A percentile compares a stretch with the other conserved stretches of the same genome.
Evolutionary conservation across 2,888 invertebrate genomes (phyloP).

Genomic region (Cephonodes hylas): DNA sequence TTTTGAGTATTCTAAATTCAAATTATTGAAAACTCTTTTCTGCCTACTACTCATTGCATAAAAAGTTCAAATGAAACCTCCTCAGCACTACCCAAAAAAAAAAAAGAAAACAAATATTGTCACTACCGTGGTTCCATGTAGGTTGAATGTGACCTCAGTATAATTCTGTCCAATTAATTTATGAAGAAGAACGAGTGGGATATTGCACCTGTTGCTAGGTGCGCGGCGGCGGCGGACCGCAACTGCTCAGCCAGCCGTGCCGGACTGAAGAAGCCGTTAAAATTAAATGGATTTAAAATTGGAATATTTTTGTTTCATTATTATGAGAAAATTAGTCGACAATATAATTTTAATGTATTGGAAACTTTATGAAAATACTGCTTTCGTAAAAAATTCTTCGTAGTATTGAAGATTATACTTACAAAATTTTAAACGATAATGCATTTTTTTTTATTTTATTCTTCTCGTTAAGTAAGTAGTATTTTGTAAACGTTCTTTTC

Average conservation of each 20-base stretch:
- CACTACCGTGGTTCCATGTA: neutral
- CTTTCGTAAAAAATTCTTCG: too few species aligned
- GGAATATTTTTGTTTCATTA: constrained; percentile 31
- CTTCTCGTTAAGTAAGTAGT: too few species aligned
- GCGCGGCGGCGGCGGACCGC: constrained; percentile 50
- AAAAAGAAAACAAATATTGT: too few species aligned
- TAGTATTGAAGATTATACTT: too few species aligned
- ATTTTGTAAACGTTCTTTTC: too few species aligned
- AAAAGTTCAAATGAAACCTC: neutral
- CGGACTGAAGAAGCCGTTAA: constrained; percentile 38
- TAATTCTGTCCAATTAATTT: constrained; percentile 1
- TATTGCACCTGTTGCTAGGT: constrained; percentile 60
- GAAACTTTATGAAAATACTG: neutral
- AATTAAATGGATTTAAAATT: constrained; percentile 34
- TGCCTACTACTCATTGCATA: too few species aligned
- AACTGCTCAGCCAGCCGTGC: constrained; percentile 45
- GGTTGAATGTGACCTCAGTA: neutral
- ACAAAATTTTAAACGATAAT: too few species aligned
- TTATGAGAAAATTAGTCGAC: neutral
- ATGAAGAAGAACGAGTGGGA: constrained; percentile 22
- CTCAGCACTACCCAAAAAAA: too few species aligned
- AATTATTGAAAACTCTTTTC: too few species aligned
- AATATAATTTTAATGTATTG: neutral
- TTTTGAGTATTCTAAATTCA: neutral
- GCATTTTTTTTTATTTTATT: too few species aligned